Conservation (phyloP, 2,113 vertebrate genomes). For the Paramormyrops kingsleyae region DNA sequence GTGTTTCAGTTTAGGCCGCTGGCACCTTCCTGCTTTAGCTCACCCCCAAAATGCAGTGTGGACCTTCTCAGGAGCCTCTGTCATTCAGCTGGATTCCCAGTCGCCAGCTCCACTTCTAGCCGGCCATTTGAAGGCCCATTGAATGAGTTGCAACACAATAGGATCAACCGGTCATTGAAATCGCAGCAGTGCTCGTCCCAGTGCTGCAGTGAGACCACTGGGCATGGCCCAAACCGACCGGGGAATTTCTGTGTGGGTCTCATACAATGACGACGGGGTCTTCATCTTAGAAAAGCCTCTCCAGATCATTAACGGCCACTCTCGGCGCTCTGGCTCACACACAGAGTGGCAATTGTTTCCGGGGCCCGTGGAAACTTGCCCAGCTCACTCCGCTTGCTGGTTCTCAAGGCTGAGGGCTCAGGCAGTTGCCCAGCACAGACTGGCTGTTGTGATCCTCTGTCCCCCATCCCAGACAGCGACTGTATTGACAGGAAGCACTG, state of each 20-base stretch:
- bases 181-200: neutral
- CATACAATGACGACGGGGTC: neutral
- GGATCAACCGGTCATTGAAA: neutral
- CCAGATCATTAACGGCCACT: conserved; percentile 2
- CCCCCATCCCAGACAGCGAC: neutral
- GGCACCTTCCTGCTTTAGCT: neutral
- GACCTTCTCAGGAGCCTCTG: neutral
- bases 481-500: neutral
- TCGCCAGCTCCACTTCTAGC: neutral
- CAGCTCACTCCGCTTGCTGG: neutral
- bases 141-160: neutral
- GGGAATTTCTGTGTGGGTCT: neutral
- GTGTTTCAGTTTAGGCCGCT: neutral
- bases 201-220: neutral
- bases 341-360: conserved; percentile 16
- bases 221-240: neutral
- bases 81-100: neutral
- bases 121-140: neutral
- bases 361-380: neutral
- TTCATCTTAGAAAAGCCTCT: neutral
- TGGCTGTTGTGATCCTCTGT: neutral
- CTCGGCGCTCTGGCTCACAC: neutral
- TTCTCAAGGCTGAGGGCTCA: neutral
- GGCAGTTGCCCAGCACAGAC: neutral
- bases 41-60: neutral